Evolutionary conservation across 1,140 invertebrate genomes (phyloP), one percentile per base, ranked within the genome.

Genomic region (Amyelois transitella): DNA sequence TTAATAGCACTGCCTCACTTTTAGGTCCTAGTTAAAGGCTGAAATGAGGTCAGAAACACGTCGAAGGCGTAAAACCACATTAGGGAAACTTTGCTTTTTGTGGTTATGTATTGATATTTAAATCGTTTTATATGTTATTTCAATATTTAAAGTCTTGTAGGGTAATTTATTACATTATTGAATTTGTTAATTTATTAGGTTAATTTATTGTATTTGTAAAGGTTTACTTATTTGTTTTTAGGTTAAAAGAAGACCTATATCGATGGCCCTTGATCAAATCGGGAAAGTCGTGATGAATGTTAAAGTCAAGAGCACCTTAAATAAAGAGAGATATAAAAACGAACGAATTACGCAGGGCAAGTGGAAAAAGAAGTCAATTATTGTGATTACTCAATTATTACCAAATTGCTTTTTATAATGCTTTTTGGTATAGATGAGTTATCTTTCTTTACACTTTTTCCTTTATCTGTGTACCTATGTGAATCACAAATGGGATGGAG

Each of bases 1-100:
- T 77, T 76, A 79, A 79, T 74, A 73, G 71, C 69, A 65, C 45
- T 55, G 62, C 59, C 65, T 59, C 65, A 76, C 70, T 78, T 81
- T 78, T 71, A 72, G 63, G 62, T 67, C 45, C 69, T 64, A 65
- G 65, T 68, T 67, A 65, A 69, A 69, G 56, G 55, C 62, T 44
- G 60, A 55, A 73, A 73, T 48, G 68, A 71, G 69, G 71, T 71
- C 70, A 66, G 55, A 56, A 62, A 65, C 55, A 60, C 47, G 50
- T 25, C 32, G 43, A 55, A 43, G 47, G 14, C 18, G 43, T 43
- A 48, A 18, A 58, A 44, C 21, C 32, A 47, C 52, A 25, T 58
- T 18, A 14, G 44, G n/a, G 10, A 12, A 54, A 32, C 25, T 38
- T 38, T 14, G 12, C 17, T 19, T 24, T 44, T 18, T 18, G 25